phyloP scores from a whole-genome alignment of 2,113 vertebrate genomes.

The Festucalex cinctus region DNA sequence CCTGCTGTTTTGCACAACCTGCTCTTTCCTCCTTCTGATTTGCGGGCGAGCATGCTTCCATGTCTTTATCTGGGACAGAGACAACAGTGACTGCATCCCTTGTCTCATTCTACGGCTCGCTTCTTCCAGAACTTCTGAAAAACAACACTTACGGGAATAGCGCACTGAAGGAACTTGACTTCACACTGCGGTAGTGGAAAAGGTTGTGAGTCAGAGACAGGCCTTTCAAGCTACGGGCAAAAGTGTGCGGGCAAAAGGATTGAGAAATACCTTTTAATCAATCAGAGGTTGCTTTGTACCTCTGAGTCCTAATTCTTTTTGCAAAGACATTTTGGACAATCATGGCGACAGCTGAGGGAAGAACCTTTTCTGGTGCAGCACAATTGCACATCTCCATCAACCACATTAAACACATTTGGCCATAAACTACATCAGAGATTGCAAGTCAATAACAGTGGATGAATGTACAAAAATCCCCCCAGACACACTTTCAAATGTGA shows the following conservation, averaged over 20 bases:
- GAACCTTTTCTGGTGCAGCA: not conserved
- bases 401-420: no score
- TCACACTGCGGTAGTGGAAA: slow-evolving; percentile 8
- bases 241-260: not conserved
- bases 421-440: no score
- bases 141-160: slow-evolving; percentile 19
- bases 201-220: slow-evolving; percentile 25
- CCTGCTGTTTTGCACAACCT: slow-evolving; percentile 68
- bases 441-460: no score
- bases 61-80: slow-evolving; percentile 45
- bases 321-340: not conserved
- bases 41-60: slow-evolving; percentile 29
- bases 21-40: slow-evolving; percentile 29
- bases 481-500: no score
- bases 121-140: slow-evolving; percentile 23
- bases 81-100: slow-evolving; percentile 25
- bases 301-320: not conserved
- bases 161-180: not conserved
- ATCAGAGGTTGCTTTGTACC: not conserved
- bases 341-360: not conserved
- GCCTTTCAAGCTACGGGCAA: no score
- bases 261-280: not conserved
- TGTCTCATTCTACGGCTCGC: slow-evolving; percentile 15
- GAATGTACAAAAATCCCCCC: no score
- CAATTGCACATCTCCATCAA: no score